Percentiles rank a stretch among this genome's conserved stretches.
phyloP scores from a whole-genome alignment of 2,113 vertebrate genomes.

The Raja brachyura region DNA sequence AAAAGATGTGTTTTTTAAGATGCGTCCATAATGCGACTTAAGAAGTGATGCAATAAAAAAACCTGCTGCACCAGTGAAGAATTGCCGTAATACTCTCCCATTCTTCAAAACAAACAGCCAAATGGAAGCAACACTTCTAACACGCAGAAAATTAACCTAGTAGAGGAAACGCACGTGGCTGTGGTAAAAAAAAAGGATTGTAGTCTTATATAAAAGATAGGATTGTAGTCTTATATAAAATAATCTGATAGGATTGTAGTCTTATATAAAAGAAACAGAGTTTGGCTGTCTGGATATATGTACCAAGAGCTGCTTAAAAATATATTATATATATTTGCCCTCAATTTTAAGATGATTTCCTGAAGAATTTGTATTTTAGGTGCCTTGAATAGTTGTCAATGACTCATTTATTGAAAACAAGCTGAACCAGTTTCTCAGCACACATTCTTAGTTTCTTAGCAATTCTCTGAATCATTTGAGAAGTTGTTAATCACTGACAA shows the following conservation, averaged over 20 bases:
- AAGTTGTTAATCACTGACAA: background rate
- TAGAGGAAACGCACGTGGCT: too few relatives aligned
- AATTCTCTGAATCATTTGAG: background rate
- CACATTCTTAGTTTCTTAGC: background rate
- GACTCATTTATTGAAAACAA: background rate
- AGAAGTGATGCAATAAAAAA: background rate
- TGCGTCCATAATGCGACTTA: background rate
- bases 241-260: too few relatives aligned
- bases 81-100: background rate
- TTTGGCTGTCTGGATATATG: background rate
- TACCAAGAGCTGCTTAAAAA: background rate
- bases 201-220: background rate
- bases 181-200: too few relatives aligned
- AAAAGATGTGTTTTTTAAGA: background rate
- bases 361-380: background rate
- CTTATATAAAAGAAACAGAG: background rate
- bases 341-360: background rate
- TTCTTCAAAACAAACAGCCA: background rate
- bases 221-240: background rate
- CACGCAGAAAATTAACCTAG: background rate
- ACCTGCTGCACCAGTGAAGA: background rate
- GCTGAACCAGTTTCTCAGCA: background rate
- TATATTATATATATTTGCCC: too few relatives aligned
- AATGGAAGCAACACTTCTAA: background rate
- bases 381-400: background rate